phyloP scores from a whole-genome alignment of 2,113 vertebrate genomes.

The Indri indri region DNA sequence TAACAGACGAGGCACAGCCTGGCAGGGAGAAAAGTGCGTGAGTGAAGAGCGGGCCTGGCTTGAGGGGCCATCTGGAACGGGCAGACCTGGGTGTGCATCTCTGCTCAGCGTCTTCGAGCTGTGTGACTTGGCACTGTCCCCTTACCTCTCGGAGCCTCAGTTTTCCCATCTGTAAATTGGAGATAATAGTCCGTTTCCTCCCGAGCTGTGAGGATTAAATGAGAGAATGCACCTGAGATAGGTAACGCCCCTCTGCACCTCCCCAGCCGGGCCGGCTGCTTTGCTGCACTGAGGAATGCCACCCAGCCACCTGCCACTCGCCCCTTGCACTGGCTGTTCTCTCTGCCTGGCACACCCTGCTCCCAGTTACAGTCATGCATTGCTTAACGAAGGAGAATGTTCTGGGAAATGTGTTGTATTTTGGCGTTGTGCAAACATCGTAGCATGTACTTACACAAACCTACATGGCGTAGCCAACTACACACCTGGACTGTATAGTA shows the following conservation, averaged over 20 bases:
- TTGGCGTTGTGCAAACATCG: background rate
- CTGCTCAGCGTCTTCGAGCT: background rate
- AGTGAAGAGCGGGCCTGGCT: background rate
- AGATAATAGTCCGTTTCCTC: background rate
- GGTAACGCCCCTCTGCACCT: background rate
- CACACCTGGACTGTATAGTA: background rate
- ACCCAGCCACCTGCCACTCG: background rate
- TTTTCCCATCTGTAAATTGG: background rate
- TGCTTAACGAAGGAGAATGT: background rate
- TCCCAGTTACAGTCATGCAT: background rate
- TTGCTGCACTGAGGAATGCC: background rate
- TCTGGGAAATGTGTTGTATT: background rate
- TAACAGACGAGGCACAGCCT: background rate
- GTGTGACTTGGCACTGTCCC: background rate
- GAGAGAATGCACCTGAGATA: background rate
- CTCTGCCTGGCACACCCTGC: accelerated
- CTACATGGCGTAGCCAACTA: background rate
- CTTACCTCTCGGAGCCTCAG: background rate
- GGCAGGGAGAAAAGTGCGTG: accelerated
- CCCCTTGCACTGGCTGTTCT: background rate
- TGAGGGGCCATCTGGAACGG: background rate
- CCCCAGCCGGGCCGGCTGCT: background rate
- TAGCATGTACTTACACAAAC: background rate
- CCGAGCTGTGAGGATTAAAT: background rate
- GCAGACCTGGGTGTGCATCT: background rate